These are phyloP conservation scores for Aurelia sp. DNA, from an alignment of 30 jellyfish, hydroid and myxozoan species.

Conservation along the genomic window DNA sequence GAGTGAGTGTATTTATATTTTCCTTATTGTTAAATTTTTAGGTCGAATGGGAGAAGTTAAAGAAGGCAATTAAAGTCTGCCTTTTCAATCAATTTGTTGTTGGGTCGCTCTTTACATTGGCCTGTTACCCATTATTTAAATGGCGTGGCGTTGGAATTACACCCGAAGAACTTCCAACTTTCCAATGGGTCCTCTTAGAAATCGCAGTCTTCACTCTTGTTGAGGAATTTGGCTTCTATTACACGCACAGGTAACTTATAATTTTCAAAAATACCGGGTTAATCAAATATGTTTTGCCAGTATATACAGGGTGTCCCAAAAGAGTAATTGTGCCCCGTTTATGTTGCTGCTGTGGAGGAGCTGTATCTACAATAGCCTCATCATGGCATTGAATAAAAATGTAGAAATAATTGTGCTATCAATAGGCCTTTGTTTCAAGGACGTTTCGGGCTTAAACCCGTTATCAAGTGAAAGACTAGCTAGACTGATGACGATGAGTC, in stretches of 20 bases:
- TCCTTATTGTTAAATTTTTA: constrained; percentile 12
- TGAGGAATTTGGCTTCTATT: constrained; percentile 88
- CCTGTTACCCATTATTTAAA: constrained; percentile 26
- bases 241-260: constrained; percentile 83
- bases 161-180: constrained; percentile 89
- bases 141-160: constrained; percentile 62
- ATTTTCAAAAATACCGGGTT: neutral
- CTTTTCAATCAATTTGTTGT: constrained; percentile 81
- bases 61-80: constrained; percentile 73
- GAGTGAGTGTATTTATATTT: too few species aligned
- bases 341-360: too few species aligned
- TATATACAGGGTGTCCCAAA: too few species aligned
- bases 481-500: too few species aligned
- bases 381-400: too few species aligned
- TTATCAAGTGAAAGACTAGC: too few species aligned
- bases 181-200: constrained; percentile 91
- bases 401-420: too few species aligned
- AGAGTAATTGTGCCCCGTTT: too few species aligned
- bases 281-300: too few species aligned
- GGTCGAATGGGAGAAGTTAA: constrained; percentile 73
- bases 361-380: too few species aligned
- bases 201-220: constrained; percentile 62
- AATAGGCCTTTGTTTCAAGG: too few species aligned
- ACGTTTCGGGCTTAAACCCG: too few species aligned
- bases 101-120: constrained; percentile 57